Conservation (phyloP, 2,113 vertebrate genomes). For the Heteronetta atricapilla region DNA sequence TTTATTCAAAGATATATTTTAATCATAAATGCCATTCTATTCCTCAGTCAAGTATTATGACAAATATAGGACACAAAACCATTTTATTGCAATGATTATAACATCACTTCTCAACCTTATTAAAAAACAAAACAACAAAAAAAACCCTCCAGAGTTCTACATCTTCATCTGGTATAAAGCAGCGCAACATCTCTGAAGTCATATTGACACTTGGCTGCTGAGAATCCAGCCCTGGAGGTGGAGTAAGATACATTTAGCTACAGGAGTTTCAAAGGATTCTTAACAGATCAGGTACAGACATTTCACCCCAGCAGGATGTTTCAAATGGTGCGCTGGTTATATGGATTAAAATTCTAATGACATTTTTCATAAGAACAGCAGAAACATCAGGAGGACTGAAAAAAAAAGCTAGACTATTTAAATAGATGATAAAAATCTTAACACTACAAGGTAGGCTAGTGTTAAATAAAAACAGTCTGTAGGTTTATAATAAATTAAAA, state of each 20-base stretch:
- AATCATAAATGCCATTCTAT: constrained; percentile 38
- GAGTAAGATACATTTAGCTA: not conserved
- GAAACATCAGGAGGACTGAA: not conserved
- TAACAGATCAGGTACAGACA: not conserved
- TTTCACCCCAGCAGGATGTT: not conserved
- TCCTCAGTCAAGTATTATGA: constrained; percentile 29
- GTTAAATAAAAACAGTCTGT: constrained; percentile 50
- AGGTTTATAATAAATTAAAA: constrained; percentile 72
- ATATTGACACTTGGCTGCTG: not conserved
- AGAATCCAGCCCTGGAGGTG: not conserved
- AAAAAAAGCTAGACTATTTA: constrained; percentile 28
- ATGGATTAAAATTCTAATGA: not conserved
- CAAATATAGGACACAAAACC: not conserved
- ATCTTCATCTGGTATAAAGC: not conserved
- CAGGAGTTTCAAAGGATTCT: not conserved
- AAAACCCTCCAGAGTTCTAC: not conserved
- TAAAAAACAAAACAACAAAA: not conserved
- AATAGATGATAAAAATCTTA: constrained; percentile 38
- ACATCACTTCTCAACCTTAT: constrained; percentile 15
- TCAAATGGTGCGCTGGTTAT: not conserved
- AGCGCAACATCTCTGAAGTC: not conserved
- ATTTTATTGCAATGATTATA: constrained; percentile 38
- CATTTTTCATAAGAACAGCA: not conserved
- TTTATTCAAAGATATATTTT: constrained; percentile 61
- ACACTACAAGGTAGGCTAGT: not conserved